Evolutionary conservation across 2,113 vertebrate species (phyloP).

Genomic region (Macrotus californicus): DNA sequence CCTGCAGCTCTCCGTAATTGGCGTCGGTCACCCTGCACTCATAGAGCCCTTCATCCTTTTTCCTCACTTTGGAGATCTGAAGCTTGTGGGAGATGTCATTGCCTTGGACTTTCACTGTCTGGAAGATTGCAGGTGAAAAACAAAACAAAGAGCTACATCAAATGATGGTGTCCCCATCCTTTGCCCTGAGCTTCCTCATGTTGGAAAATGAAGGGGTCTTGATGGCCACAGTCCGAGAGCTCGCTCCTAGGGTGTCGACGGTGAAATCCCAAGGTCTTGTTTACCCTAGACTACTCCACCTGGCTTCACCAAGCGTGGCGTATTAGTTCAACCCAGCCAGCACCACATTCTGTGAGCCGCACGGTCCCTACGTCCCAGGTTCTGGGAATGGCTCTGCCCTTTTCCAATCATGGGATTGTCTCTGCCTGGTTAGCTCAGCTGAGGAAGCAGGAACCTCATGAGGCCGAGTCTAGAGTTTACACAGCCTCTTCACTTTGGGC

Average conservation of each 20-base stretch:
- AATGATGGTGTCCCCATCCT: not conserved
- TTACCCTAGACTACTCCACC: no score
- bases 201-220: not conserved
- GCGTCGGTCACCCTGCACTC: slow-evolving; percentile 94
- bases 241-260: not conserved
- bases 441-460: accelerated
- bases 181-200: not conserved
- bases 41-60: slow-evolving; percentile 93
- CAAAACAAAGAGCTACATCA: not conserved
- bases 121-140: slow-evolving; percentile 69
- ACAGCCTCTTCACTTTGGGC: no score
- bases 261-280: not conserved
- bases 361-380: not conserved
- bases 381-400: not conserved
- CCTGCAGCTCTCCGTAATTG: slow-evolving; percentile 92
- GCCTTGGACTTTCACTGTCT: slow-evolving; percentile 98
- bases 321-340: not conserved
- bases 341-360: accelerated
- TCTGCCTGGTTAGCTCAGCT: not conserved
- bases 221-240: not conserved
- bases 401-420: not conserved
- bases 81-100: slow-evolving; percentile 99
- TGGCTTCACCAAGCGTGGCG: not conserved
- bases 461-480: no score
- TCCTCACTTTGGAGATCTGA: slow-evolving; percentile 93